Percentiles rank a stretch among this genome's conserved stretches.
These are phyloP conservation scores for Netelia fuscicornis DNA, from an alignment of 2,888 invertebrate species.

Conservation along the genomic window DNA sequence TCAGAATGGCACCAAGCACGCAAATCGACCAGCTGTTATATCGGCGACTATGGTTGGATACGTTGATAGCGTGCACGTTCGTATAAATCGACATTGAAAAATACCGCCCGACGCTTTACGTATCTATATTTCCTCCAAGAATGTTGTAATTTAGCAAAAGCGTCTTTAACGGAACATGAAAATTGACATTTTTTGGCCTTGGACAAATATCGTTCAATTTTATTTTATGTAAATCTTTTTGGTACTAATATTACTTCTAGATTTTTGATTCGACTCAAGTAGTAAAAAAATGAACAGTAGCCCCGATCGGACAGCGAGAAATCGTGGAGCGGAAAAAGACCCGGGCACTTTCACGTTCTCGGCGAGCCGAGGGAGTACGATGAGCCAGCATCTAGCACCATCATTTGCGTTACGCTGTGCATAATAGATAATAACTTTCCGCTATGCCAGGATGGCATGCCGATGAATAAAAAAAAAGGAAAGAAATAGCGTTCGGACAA, in stretches of 20 bases:
- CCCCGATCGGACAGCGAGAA: not conserved
- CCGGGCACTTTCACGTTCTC: not conserved
- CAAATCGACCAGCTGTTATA: constrained; percentile 17
- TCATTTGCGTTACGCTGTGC: constrained; percentile 51
- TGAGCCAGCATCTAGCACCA: constrained; percentile 40
- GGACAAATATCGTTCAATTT: not conserved
- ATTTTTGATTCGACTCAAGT: not conserved
- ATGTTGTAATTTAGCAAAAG: not conserved
- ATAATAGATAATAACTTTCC: constrained; percentile 56
- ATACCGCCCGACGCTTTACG: not conserved
- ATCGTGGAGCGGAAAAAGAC: not conserved
- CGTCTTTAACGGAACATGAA: too few species aligned
- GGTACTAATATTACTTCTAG: too few species aligned
- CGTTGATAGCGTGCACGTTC: constrained; percentile 12
- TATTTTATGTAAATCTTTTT: not conserved
- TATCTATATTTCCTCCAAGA: not conserved
- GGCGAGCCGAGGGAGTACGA: constrained; percentile 23
- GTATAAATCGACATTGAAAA: constrained; percentile 39
- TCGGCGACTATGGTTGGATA: not conserved
- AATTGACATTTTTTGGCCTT: not conserved
- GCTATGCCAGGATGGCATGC: constrained; percentile 30
- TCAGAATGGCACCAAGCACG: constrained; percentile 18
- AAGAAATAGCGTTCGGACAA: constrained; percentile 19
- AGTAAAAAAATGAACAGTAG: not conserved
- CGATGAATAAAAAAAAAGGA: constrained; percentile 23